These are phyloP conservation scores for Acrocera orbiculus DNA, from an alignment of 2,888 invertebrate genomes.

Conservation along the genomic window DNA sequence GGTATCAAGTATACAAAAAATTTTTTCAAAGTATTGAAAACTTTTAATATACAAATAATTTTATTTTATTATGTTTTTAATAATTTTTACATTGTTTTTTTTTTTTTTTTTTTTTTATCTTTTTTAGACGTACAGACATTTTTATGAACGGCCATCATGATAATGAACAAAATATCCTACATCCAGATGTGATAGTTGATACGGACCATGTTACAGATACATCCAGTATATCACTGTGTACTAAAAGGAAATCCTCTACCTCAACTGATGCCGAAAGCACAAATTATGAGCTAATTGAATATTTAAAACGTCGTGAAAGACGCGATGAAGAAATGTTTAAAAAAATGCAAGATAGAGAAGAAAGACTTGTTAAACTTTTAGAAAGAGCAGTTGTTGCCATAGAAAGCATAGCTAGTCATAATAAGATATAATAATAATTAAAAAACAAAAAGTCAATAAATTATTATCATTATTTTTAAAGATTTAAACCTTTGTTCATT, in stretches of 20 bases:
- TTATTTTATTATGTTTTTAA: too few relatives aligned
- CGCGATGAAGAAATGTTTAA: constrained; percentile 28
- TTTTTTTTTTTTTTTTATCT: not conserved
- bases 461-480: too few relatives aligned
- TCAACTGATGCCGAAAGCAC: constrained; percentile 21
- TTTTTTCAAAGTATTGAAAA: too few relatives aligned
- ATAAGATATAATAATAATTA: constrained; percentile 4
- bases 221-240: constrained; percentile 15
- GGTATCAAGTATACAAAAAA: too few relatives aligned
- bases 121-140: not conserved
- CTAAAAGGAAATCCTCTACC: constrained; percentile 27
- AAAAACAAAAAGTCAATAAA: too few relatives aligned
- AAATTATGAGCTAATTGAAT: constrained; percentile 30
- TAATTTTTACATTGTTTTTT: not conserved
- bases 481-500: too few relatives aligned
- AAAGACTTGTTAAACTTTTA: constrained; percentile 25
- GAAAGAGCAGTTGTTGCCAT: constrained; percentile 30
- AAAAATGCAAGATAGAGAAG: constrained; percentile 30
- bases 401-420: constrained; percentile 21
- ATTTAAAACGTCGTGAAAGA: constrained; percentile 28
- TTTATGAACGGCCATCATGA: constrained; percentile 1
- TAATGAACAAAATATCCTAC: constrained; percentile 20
- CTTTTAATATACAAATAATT: too few relatives aligned
- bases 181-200: constrained; percentile 31
- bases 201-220: constrained; percentile 29